A percentile compares a stretch with the other conserved stretches of the same genome.
phyloP scores from a whole-genome alignment of 2,113 vertebrate genomes.

The Sminthopsis crassicaudata region DNA sequence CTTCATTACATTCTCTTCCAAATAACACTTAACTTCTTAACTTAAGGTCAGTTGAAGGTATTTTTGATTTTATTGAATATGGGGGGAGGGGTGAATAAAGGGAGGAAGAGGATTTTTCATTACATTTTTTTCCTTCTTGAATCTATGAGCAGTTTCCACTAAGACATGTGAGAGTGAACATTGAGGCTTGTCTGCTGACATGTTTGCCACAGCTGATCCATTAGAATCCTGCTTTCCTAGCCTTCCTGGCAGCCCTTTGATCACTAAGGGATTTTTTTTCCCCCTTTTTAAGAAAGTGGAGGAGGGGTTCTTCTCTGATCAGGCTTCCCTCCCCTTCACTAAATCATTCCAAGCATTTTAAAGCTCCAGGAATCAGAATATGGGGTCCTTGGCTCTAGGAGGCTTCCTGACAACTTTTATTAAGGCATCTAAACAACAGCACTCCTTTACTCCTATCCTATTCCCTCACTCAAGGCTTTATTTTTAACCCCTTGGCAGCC shows the following conservation, averaged over 20 bases:
- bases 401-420: constrained; percentile 69
- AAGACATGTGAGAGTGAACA: constrained; percentile 64
- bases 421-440: constrained; percentile 72
- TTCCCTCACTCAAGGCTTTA: neutral
- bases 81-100: neutral
- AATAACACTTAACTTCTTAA: constrained; percentile 82
- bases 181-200: constrained; percentile 80
- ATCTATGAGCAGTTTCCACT: constrained; percentile 66
- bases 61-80: constrained; percentile 49
- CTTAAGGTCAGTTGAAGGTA: constrained; percentile 73
- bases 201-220: constrained; percentile 82
- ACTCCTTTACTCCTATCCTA: constrained; percentile 53
- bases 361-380: constrained; percentile 69
- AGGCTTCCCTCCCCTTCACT: constrained; percentile 73
- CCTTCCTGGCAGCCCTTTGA: constrained; percentile 76
- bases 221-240: constrained; percentile 72
- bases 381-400: constrained; percentile 72
- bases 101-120: neutral
- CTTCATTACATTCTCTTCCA: constrained; percentile 74
- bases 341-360: constrained; percentile 79
- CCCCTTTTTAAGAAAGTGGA: constrained; percentile 27
- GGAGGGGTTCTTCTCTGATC: constrained; percentile 75
- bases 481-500: constrained; percentile 73
- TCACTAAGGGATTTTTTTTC: constrained; percentile 49
- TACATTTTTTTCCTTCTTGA: constrained; percentile 67